Evolutionary conservation across 1,140 invertebrate genomes (phyloP).

Genomic region (Drosophila pectinifera): DNA sequence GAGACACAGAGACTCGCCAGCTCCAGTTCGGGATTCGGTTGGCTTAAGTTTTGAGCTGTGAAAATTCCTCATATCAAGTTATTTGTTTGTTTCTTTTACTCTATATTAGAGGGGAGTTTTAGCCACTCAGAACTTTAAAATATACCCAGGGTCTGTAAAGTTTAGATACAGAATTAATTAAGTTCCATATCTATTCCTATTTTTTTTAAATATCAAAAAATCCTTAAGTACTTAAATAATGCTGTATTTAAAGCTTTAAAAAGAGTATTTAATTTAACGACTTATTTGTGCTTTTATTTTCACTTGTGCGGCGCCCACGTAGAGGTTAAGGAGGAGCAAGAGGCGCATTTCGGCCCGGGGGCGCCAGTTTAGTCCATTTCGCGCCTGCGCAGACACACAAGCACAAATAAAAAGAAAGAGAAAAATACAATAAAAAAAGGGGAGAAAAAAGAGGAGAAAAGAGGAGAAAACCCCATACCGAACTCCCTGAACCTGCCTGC

Average conservation of each 20-base stretch:
- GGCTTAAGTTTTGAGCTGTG: constrained; percentile 34
- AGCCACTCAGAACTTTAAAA: rapidly evolving
- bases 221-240: no score
- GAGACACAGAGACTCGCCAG: constrained; percentile 37
- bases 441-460: neutral
- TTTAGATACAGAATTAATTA: no score
- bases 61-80: constrained; percentile 70
- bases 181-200: no score
- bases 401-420: constrained; percentile 16
- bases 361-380: constrained; percentile 71
- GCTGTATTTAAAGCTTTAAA: no score
- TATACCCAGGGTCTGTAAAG: no score
- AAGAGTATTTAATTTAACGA: constrained; percentile 1
- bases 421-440: neutral
- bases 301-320: constrained; percentile 71
- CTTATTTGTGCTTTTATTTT: constrained; percentile 11
- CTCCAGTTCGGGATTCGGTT: constrained; percentile 23
- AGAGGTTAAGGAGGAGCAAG: constrained; percentile 60
- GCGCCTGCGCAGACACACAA: constrained; percentile 68
- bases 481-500: constrained; percentile 65
- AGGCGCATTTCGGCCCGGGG: constrained; percentile 65
- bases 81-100: constrained; percentile 18
- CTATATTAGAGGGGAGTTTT: neutral
- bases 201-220: no score
- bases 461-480: constrained; percentile 3